Evolutionary conservation across 2,888 invertebrate species (phyloP).

Genomic region (Netelia inedita): DNA sequence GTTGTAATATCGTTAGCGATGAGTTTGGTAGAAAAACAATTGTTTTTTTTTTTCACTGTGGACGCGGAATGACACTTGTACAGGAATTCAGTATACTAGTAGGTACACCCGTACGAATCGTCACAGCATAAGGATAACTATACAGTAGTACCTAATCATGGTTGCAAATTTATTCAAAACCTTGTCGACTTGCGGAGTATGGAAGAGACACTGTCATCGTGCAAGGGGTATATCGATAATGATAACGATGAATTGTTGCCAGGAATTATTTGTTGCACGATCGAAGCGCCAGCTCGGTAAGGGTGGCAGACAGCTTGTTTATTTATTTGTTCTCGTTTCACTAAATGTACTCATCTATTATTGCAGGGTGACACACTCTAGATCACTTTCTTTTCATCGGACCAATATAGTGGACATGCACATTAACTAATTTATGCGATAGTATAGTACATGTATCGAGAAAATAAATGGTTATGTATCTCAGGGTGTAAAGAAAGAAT

Average conservation of each 20-base stretch:
- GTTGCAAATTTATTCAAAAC: constrained; percentile 45
- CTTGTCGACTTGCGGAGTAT: constrained; percentile 11
- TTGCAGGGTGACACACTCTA: constrained; percentile 42
- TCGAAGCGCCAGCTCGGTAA: constrained; percentile 50
- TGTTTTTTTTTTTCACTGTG: constrained; percentile 1
- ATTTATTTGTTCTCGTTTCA: constrained; percentile 9
- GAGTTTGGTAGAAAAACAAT: neutral
- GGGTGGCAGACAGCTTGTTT: constrained; percentile 24
- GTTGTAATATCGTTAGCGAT: too few species aligned
- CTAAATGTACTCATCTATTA: constrained; percentile 55
- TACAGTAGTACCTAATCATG: constrained; percentile 13
- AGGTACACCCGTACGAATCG: constrained; percentile 43
- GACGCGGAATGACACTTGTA: neutral
- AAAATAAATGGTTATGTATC: constrained; percentile 22
- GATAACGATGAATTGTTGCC: constrained; percentile 47
- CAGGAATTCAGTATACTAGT: neutral
- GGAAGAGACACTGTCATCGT: constrained; percentile 51
- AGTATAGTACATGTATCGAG: constrained; percentile 27
- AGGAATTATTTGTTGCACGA: constrained; percentile 49
- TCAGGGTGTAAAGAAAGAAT: neutral
- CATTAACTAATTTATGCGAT: constrained; percentile 51
- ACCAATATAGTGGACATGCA: constrained; percentile 61
- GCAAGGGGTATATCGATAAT: constrained; percentile 33
- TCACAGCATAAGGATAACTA: constrained; percentile 22
- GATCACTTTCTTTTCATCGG: constrained; percentile 31